Conservation (phyloP, 2,888 invertebrate genomes). For the Nephrotoma guestfalica region DNA sequence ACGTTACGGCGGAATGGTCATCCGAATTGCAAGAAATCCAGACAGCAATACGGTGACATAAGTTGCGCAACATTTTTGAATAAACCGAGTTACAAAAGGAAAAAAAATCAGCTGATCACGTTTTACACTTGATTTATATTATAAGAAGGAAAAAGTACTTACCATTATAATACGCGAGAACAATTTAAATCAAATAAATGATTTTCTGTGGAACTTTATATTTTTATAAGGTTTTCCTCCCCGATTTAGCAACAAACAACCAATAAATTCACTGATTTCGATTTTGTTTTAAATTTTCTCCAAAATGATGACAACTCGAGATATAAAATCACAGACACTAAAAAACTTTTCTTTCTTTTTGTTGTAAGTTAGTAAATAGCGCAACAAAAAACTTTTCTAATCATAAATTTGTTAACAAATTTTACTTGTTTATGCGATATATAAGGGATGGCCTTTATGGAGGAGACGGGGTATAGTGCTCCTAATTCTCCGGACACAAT, state of each 20-base stretch:
- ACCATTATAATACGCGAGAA: background rate
- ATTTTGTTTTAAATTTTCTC: background rate
- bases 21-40: background rate
- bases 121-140: background rate
- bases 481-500: background rate
- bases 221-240: background rate
- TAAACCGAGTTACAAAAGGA: background rate
- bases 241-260: background rate
- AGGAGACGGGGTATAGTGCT: background rate
- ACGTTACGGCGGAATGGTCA: too few relatives aligned
- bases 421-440: background rate
- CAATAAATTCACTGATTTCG: background rate
- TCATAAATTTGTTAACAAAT: background rate
- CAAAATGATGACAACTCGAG: background rate
- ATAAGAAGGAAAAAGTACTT: background rate
- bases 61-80: background rate
- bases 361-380: background rate
- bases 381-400: background rate
- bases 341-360: background rate
- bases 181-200: background rate
- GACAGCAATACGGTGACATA: background rate
- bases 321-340: background rate
- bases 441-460: conserved; percentile 2
- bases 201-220: background rate
- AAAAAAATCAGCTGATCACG: background rate